A percentile compares a stretch with the other conserved stretches of the same genome.
phyloP scores from a whole-genome alignment of 2,888 invertebrate species.

The Conops quadrifasciatus region DNA sequence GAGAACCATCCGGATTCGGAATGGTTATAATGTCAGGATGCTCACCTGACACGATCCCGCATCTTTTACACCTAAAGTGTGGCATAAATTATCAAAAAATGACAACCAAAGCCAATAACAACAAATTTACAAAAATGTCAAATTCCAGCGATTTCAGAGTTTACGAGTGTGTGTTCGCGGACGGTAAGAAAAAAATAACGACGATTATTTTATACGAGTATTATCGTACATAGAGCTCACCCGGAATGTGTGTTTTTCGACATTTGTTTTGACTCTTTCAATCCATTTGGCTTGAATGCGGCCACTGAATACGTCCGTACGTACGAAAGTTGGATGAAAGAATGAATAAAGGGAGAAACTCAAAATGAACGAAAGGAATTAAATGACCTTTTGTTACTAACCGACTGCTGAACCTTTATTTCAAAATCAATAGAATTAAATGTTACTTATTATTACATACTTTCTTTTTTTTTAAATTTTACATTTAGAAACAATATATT shows the following conservation, averaged over 20 bases:
- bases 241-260: neutral
- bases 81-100: conserved; percentile 47
- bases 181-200: neutral
- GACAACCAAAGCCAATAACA: conserved; percentile 29
- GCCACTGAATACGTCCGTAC: no score
- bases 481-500: no score
- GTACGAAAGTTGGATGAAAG: no score
- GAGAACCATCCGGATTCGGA: neutral
- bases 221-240: no score
- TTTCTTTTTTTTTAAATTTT: no score
- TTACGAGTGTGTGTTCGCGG: conserved; percentile 12
- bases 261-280: neutral
- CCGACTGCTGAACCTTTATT: no score
- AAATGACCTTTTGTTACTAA: neutral
- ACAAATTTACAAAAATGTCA: conserved; percentile 31
- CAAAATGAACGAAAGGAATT: neutral
- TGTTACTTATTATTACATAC: no score
- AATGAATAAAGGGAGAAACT: neutral
- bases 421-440: no score
- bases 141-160: conserved; percentile 5
- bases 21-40: conserved; percentile 52
- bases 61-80: conserved; percentile 55
- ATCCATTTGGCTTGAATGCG: no score
- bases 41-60: conserved; percentile 51
- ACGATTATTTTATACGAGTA: neutral